phyloP scores from a whole-genome alignment of 2,888 invertebrate species.

The Acanthosoma haemorrhoidale region DNA sequence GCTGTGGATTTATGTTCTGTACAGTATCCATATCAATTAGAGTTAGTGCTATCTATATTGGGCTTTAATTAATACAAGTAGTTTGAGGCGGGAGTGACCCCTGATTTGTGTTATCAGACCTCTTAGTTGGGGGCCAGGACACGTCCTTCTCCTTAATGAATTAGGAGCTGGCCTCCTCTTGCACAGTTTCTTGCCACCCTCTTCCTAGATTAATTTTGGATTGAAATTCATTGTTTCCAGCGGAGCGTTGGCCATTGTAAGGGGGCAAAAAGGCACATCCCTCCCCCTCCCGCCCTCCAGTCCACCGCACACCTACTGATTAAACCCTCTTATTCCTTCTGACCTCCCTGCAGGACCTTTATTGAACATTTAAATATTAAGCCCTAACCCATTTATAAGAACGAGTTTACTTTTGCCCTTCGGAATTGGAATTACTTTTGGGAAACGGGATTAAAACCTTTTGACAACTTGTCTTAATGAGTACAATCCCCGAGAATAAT shows the following conservation, averaged over 20 bases:
- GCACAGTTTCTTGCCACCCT: background rate
- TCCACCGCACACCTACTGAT: no score
- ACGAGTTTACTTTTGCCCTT: no score
- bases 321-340: conserved; percentile 6
- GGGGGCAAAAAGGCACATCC: conserved; percentile 12
- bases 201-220: conserved; percentile 41
- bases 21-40: conserved; percentile 19
- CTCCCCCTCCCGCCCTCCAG: background rate
- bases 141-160: conserved; percentile 11
- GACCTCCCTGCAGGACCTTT: background rate
- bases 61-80: background rate
- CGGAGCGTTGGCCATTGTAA: background rate
- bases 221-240: conserved; percentile 42
- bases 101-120: background rate
- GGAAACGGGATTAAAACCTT: background rate
- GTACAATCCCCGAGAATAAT: no score
- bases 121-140: no score
- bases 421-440: conserved; percentile 3
- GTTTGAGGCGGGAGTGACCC: no score
- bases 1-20: background rate
- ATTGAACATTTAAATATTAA: conserved; percentile 12
- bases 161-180: background rate
- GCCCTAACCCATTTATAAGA: background rate
- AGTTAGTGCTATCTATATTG: background rate
- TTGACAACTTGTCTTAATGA: no score